Evolutionary conservation across 2,888 invertebrate genomes (phyloP), one percentile per base, ranked within the genome.

Genomic region (Anoncus sp.): DNA sequence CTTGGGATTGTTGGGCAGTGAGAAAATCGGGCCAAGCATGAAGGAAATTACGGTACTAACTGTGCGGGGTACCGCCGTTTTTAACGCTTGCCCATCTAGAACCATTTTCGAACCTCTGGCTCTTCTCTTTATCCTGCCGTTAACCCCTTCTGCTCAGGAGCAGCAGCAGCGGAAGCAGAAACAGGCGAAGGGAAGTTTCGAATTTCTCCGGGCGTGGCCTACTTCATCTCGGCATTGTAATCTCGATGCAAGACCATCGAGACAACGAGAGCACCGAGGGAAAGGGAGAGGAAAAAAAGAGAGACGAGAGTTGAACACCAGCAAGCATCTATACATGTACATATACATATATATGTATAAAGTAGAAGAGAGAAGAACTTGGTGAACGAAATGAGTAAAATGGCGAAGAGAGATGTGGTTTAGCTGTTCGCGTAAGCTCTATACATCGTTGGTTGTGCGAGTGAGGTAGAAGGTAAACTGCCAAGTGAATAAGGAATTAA

Each of bases 401-500:
- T 35, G 27, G 57, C 31, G 57, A 47, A 31, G 60, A 31, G 60
- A 59, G 53, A 66, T 55, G 74, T 55, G 47, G 55, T 51, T 60
- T 31, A 55, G 63, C 38, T 55, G 40, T 49, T 35, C 22, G 45
- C 47, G 62, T 12, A 60, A 70, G 59, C 47, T 63, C 47, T 1
- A 20, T 57, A 16, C 18, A 65, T 60, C 51, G 45, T 10, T 18
- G 31, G 14, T 59, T 20, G 40, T 24, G 18, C 57, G 31, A 63
- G 40, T 18, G 51, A 20, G 43, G 47, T 38, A 14, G 65, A 45
- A 59, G 35, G 75, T 75, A 77, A 51, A 81, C 74, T 67, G 71
- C 59, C 49, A 66, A 63, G 62, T 71, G 79, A 81, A 82, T 78
- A 75, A 77, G 80, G 69, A 73, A 81, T 84, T 78, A 85, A 85